Percentiles rank a stretch among this genome's conserved stretches.
Conservation (phyloP, 2,113 vertebrate genomes). For the Campylorhamphus procurvoides region DNA sequence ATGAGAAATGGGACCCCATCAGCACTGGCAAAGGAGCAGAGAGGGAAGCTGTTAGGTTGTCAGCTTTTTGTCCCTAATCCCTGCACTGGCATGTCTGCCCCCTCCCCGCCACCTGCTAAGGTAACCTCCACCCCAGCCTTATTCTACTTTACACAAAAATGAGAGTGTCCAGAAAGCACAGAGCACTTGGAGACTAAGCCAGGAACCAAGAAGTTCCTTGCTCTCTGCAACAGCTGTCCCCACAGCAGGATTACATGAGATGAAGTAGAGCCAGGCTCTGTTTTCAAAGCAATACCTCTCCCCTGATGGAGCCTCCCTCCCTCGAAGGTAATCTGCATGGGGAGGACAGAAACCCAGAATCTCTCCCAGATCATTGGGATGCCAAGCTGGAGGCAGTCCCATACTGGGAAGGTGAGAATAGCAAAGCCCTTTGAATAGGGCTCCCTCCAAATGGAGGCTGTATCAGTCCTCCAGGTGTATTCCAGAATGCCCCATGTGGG, state of each 20-base stretch:
- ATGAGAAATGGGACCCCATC: conserved; percentile 88
- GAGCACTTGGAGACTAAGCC: background rate
- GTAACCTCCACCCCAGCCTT: background rate
- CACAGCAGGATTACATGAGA: background rate
- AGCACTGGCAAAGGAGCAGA: conserved; percentile 62
- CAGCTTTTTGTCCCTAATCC: background rate
- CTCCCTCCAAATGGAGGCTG: background rate
- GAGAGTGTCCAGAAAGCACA: background rate
- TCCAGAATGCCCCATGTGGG: background rate
- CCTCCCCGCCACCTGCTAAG: background rate
- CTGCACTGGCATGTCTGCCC: background rate
- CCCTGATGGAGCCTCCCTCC: background rate
- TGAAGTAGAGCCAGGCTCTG: background rate
- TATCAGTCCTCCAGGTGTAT: background rate
- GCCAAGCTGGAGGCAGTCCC: background rate
- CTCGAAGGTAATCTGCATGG: background rate
- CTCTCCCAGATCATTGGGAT: background rate
- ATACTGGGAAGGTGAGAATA: background rate
- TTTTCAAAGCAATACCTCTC: background rate
- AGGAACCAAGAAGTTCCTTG: background rate
- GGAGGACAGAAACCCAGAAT: background rate
- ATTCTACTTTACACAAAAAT: background rate
- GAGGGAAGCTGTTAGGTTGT: background rate
- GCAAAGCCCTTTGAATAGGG: background rate
- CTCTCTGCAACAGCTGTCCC: background rate